A percentile compares a stretch with the other conserved stretches of the same genome.
phyloP scores from a whole-genome alignment of 1,140 invertebrate species.

The Drosophila navojoa region DNA sequence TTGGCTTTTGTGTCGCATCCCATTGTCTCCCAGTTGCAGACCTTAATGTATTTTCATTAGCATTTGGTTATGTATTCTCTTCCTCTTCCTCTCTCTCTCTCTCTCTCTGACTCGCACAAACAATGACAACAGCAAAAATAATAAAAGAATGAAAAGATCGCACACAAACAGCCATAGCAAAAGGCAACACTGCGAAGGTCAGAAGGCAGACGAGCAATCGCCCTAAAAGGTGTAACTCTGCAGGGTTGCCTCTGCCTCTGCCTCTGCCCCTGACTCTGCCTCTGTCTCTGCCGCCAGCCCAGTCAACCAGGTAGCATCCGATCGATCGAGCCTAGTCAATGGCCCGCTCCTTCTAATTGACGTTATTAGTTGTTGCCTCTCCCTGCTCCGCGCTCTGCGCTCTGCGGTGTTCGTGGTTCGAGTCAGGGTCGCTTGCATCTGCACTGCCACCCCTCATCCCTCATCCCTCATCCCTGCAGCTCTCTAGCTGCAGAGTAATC shows the following conservation, averaged over 20 bases:
- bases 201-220: constrained; percentile 50
- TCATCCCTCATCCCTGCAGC: neutral
- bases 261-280: no score
- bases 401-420: neutral
- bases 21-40: constrained; percentile 26
- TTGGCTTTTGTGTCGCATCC: constrained; percentile 60
- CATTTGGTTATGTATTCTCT: constrained; percentile 32
- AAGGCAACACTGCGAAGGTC: constrained; percentile 54
- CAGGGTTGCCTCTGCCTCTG: constrained; percentile 25
- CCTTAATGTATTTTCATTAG: constrained; percentile 60
- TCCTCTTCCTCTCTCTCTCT: neutral
- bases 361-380: constrained; percentile 57
- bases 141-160: constrained; percentile 10
- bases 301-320: constrained; percentile 48
- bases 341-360: constrained; percentile 59
- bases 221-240: constrained; percentile 49
- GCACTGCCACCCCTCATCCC: constrained; percentile 23
- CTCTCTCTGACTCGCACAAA: neutral
- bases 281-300: no score
- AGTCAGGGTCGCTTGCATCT: constrained; percentile 32
- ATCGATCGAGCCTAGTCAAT: constrained; percentile 49
- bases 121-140: constrained; percentile 40
- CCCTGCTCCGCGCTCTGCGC: neutral
- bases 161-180: constrained; percentile 5
- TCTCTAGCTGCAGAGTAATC: constrained; percentile 51